Evolutionary conservation across 1,140 invertebrate species (phyloP), one percentile per base, ranked within the genome.

Genomic region (Pentalonia nigronervosa): DNA sequence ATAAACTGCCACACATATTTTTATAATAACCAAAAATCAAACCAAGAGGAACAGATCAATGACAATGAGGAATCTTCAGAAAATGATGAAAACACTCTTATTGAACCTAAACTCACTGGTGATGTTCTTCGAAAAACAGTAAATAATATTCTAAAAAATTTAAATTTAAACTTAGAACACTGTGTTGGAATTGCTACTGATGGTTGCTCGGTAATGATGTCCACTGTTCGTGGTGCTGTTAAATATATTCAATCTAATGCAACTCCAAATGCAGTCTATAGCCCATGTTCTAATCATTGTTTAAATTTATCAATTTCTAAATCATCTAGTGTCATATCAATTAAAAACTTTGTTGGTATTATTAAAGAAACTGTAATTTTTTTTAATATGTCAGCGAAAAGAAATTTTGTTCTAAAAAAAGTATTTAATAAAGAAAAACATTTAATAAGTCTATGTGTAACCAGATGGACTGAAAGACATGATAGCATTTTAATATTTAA

Each of bases 301-400:
- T 83, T 83, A 83, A 83, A 83, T 83, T 83, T 83, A 83, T 83
- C 81, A 17, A 83, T 83, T 83, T 83, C 81, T 34, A 83, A 83
- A 45, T 83, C 36, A 83, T 83, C 34, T 83, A 83, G 36, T 83
- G 23, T 45, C 36, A 41, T 83, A 0, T 20, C 30, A 81, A 36
- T 81, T 81, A 87, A 87, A 87, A 47, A 47, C 45, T 47, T 45
- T 87, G 11, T 87, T 30, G 41, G 84, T 87, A 87, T 87, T 87
- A 87, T 87, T 47, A 87, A 87, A 87, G 47, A 87, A 47, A 87
- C 84, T 41, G 36, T 84, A 48, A 41, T 47, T 1, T 47, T 86
- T 86, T 86, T 86, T 45, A 86, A 86, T 86, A 86, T 23, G 84
- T 86, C 84, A 45, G n/a, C n/a, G n/a, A n/a, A n/a, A n/a, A n/a